Evolutionary conservation across 2,113 vertebrate species (phyloP).

Genomic region (Agapornis roseicollis): DNA sequence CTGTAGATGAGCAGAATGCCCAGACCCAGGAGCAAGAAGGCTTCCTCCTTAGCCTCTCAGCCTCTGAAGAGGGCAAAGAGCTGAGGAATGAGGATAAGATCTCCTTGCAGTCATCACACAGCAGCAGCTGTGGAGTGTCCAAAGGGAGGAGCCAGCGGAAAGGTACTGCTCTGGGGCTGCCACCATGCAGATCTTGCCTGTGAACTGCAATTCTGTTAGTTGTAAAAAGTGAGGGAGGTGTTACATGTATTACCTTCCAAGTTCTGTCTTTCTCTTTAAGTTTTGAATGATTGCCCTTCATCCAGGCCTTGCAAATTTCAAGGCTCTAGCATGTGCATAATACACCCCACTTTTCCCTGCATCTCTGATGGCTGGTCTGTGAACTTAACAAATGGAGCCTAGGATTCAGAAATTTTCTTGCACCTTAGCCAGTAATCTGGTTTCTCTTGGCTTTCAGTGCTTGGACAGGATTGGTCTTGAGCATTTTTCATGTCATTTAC

Average conservation of each 20-base stretch:
- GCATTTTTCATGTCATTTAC: background rate
- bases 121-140: constrained; percentile 65
- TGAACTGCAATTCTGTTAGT: background rate
- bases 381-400: background rate
- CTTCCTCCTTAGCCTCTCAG: constrained; percentile 73
- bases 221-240: background rate
- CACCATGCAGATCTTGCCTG: background rate
- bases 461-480: background rate
- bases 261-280: background rate
- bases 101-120: constrained; percentile 75
- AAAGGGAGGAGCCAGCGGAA: constrained; percentile 75
- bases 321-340: background rate
- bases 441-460: background rate
- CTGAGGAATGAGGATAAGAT: constrained; percentile 71
- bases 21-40: constrained; percentile 87
- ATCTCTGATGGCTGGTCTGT: background rate
- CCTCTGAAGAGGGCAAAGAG: constrained; percentile 74
- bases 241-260: background rate
- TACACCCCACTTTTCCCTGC: background rate
- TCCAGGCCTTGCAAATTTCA: background rate
- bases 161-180: constrained; percentile 71
- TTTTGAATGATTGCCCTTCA: background rate
- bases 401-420: background rate
- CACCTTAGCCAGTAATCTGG: background rate
- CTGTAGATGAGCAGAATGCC: constrained; percentile 95